Conservation (phyloP, 2,113 vertebrate species). For the Chionodraco myersi region DNA sequence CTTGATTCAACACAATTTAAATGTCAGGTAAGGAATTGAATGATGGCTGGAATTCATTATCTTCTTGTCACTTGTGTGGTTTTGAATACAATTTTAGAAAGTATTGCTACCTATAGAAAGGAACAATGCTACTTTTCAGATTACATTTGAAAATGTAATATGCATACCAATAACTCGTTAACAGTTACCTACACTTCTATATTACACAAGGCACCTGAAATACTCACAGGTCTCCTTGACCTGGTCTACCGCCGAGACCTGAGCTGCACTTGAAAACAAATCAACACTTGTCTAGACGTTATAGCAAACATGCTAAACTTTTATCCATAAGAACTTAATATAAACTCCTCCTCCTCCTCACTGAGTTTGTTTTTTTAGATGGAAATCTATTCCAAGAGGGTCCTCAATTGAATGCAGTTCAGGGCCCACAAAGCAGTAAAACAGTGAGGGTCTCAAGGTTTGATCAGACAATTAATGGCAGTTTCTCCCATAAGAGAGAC, state of each 20-base stretch:
- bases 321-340: slow-evolving; percentile 60
- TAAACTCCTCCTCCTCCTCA: slow-evolving; percentile 36
- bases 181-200: background rate
- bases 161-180: background rate
- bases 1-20: background rate
- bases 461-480: slow-evolving; percentile 78
- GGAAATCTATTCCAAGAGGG: slow-evolving; percentile 71
- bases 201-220: background rate
- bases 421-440: slow-evolving; percentile 74
- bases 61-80: background rate
- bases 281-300: slow-evolving; percentile 24
- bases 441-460: slow-evolving; percentile 76
- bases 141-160: background rate
- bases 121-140: no score
- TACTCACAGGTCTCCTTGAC: background rate
- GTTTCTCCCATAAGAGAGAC: slow-evolving; percentile 74
- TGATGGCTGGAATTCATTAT: background rate
- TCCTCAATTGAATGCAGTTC: slow-evolving; percentile 68
- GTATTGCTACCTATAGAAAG: background rate
- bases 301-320: slow-evolving; percentile 67
- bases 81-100: background rate
- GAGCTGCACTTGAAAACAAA: slow-evolving; percentile 28
- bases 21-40: background rate
- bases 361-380: slow-evolving; percentile 68
- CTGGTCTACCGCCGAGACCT: background rate